Percentiles rank a stretch among this genome's conserved stretches.
Evolutionary conservation across 2,797 vertebrate species (phyloP).

Genomic region (Bufotes viridis): DNA sequence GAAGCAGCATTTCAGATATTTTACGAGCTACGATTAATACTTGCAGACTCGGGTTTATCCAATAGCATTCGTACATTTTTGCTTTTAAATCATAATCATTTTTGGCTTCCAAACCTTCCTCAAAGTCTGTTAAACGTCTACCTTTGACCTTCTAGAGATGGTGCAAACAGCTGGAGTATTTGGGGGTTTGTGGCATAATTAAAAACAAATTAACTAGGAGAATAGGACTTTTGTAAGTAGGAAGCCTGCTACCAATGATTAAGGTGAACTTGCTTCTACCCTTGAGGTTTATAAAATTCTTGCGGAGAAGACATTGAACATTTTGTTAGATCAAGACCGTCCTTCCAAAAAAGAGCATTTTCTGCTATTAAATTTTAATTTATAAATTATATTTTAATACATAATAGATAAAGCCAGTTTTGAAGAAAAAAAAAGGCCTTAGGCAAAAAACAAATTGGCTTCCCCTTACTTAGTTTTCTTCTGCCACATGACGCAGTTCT

Average conservation of each 20-base stretch:
- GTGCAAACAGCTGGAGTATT: conserved; percentile 74
- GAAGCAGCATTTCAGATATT: conserved; percentile 70
- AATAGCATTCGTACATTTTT: conserved; percentile 73
- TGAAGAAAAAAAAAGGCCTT: neutral
- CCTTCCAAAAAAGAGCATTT: neutral
- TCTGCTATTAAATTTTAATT: neutral
- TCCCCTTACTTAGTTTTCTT: neutral
- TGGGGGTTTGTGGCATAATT: conserved; percentile 77
- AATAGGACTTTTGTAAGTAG: conserved; percentile 73
- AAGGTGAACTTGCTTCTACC: neutral
- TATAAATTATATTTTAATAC: neutral
- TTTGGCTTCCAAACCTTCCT: conserved; percentile 72
- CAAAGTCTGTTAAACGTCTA: conserved; percentile 75
- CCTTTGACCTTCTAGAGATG: conserved; percentile 69
- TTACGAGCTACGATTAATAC: conserved; percentile 74
- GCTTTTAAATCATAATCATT: conserved; percentile 72
- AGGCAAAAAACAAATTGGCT: neutral
- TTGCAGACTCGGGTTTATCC: conserved; percentile 71
- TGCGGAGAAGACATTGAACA: neutral
- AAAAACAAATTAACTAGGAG: conserved; percentile 78
- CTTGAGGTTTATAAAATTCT: neutral
- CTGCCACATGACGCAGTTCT: neutral
- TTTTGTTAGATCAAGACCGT: neutral
- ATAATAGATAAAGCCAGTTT: neutral
- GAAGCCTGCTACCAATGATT: conserved; percentile 62